Conservation (phyloP, 2,113 vertebrate genomes). For the Holacanthus passer region DNA sequence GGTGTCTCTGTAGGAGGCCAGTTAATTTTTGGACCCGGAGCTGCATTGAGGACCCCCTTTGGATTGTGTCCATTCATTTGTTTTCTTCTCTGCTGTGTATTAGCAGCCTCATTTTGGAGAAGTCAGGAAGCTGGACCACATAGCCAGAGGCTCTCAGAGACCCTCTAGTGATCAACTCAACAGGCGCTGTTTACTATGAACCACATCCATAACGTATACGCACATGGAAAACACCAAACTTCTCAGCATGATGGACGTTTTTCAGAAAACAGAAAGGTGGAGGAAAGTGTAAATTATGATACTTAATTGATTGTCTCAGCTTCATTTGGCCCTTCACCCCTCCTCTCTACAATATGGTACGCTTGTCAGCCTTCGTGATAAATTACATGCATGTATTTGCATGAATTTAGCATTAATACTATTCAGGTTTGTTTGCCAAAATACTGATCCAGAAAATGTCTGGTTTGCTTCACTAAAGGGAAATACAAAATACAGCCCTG, state of each 20-base stretch:
- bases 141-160: conserved; percentile 90
- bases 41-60: conserved; percentile 74
- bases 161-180: conserved; percentile 88
- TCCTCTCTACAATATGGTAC: conserved; percentile 93
- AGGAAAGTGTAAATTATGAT: conserved; percentile 85
- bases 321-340: conserved; percentile 91
- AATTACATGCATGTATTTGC: conserved; percentile 98
- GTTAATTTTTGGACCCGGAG: conserved; percentile 80
- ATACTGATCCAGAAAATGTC: conserved; percentile 88
- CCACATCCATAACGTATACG: conserved; percentile 78
- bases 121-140: conserved; percentile 88
- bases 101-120: conserved; percentile 88
- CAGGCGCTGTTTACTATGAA: conserved; percentile 90
- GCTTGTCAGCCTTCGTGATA: conserved; percentile 97
- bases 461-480: conserved; percentile 78
- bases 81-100: conserved; percentile 90
- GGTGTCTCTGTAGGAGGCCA: conserved; percentile 80
- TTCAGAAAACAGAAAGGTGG: conserved; percentile 68
- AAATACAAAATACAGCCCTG: conserved; percentile 49
- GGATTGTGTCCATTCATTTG: conserved; percentile 87
- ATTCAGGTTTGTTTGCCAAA: conserved; percentile 91
- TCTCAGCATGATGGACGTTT: conserved; percentile 64
- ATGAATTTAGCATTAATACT: conserved; percentile 96
- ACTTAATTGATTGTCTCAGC: conserved; percentile 96
- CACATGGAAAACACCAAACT: conserved; percentile 26